Evolutionary conservation across 2,113 vertebrate genomes (phyloP).

Genomic region (Clarias magur): DNA sequence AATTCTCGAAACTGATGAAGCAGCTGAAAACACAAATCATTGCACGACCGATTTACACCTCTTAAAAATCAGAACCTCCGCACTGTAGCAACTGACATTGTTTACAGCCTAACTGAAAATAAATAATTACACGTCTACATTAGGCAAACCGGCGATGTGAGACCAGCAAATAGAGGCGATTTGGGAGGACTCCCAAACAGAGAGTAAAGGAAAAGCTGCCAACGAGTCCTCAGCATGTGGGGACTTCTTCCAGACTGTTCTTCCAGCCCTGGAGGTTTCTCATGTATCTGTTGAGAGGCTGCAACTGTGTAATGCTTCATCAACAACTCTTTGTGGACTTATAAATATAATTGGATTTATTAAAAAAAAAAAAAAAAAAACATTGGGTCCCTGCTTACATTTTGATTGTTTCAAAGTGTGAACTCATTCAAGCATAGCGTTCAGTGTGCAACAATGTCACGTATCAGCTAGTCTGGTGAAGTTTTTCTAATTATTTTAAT

Average conservation of each 20-base stretch:
- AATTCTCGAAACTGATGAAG: not conserved
- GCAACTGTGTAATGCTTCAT: slow-evolving; percentile 18
- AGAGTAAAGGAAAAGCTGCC: slow-evolving; percentile 19
- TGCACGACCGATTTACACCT: not conserved
- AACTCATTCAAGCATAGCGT: not conserved
- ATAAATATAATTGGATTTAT: not conserved
- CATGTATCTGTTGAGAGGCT: slow-evolving; percentile 2
- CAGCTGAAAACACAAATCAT: not conserved
- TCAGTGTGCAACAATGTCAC: not conserved
- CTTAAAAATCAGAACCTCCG: not conserved
- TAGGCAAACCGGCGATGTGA: not conserved
- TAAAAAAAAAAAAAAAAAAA: not conserved
- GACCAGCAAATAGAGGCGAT: not conserved
- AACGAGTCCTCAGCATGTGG: not conserved
- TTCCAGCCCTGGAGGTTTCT: slow-evolving; percentile 1
- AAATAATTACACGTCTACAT: not conserved
- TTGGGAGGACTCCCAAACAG: not conserved
- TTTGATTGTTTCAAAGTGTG: slow-evolving; percentile 4
- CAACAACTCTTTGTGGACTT: not conserved
- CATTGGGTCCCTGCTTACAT: not conserved
- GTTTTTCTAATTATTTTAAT: not conserved
- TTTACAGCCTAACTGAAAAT: not conserved
- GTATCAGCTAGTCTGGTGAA: not conserved
- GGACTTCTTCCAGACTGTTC: not conserved
- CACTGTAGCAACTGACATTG: not conserved